A percentile compares a stretch with the other conserved stretches of the same genome.
Evolutionary conservation across 2,888 invertebrate genomes (phyloP).

Genomic region (Phyllotreta striolata): DNA sequence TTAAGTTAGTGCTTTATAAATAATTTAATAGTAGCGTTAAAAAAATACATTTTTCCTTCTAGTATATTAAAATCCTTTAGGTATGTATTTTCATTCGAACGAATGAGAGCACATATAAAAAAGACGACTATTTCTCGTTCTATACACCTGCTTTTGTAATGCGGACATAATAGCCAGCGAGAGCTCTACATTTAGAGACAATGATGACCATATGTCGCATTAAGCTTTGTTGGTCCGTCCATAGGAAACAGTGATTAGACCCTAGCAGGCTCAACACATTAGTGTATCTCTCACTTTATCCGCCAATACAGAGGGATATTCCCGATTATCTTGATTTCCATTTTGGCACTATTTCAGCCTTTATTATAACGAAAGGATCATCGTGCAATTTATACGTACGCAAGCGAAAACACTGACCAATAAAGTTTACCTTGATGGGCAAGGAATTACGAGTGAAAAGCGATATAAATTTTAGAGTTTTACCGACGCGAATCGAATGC

Average conservation of each 20-base stretch:
- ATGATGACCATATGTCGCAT: constrained; percentile 54
- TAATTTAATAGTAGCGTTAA: no score
- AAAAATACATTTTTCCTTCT: no score
- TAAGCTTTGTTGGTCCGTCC: constrained; percentile 49
- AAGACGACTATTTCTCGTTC: neutral
- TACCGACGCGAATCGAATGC: neutral
- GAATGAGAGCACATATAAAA: no score
- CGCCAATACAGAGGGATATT: constrained; percentile 45
- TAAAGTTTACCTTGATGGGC: no score
- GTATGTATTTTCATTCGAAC: no score
- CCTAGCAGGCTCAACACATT: constrained; percentile 45
- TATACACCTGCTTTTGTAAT: constrained; percentile 50
- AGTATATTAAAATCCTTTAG: no score
- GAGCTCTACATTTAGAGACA: constrained; percentile 51
- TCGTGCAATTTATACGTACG: neutral
- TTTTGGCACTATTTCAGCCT: constrained; percentile 50
- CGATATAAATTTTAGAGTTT: no score
- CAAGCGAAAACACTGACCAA: neutral
- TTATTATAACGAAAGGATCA: constrained; percentile 46
- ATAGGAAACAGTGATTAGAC: constrained; percentile 48
- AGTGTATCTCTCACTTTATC: constrained; percentile 53
- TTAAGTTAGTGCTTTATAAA: no score
- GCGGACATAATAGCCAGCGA: constrained; percentile 49
- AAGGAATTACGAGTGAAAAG: no score
- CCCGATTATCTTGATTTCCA: constrained; percentile 45